Evolutionary conservation across 2,113 vertebrate species (phyloP), one percentile per base, ranked within the genome.

Genomic region (Odontesthes bonariensis): DNA sequence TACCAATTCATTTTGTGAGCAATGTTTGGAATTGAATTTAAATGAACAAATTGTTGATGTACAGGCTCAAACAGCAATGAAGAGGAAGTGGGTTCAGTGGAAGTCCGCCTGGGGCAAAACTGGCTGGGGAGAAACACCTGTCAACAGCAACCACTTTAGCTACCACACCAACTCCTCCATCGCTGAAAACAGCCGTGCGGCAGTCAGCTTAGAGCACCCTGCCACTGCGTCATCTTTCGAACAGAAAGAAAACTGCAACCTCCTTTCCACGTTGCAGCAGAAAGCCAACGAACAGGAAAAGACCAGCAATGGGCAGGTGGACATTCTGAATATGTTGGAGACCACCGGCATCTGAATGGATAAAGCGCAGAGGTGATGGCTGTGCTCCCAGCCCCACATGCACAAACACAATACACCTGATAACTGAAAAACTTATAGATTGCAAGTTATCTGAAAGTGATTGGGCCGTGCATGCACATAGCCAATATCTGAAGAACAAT

Each of bases 41-140:
- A 38, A 11, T 53, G 31, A 14, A 20, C 20, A 14, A 11, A 8
- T 17, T 71, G 23, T 58, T 66, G 31, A 44, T 16, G 4, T 73
- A 2, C 82, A 95, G 95, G 95, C 94, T 9, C 94, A 94, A 76
- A 75, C 85, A 7, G 93, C 90, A 0, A 42, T 95, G 51, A 54
- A 51, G 73, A 92, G 94, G 55, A 92, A 94, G 63, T 94, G 93
- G 89, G 78, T 53, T 33, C 92, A 93, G 79, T 88, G 75, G 86
- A 89, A 83, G 65, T 69, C 47, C 0, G 81, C 82, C 22, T 89
- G 90, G 85, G 80, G 89, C 14, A 90, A 82, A 65, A 75, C 79
- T 0, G 82, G 90, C 69, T 93, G 91, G 87, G 85, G 82, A 1
- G 77, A 86, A 5, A 81, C 75, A 1, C 70, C 85, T 4, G 64